Base-by-base conservation (phyloP, 2,113 vertebrate species). In the Lepidothrix coronata region DNA sequence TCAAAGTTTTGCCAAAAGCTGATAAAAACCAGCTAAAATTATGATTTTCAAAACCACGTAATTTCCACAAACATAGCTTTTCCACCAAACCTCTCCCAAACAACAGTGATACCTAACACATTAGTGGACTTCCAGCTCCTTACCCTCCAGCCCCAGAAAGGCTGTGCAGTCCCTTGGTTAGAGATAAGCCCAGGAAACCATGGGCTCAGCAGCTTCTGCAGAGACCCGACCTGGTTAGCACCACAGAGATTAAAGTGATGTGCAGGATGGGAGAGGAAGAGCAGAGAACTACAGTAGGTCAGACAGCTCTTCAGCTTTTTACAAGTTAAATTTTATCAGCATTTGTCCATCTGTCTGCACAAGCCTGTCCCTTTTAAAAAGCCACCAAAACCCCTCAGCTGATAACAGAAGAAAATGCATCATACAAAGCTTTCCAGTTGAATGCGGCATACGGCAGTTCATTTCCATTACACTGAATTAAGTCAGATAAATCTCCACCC, bases 91-190 rank as follows among this genome's bases (percentile, higher is more conserved):
- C 13, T 44, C 39, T 65, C 66, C 59, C 51, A 28, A 85, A 63
- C 23, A 55, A 52, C 0, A 0, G 44, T 31, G n/a, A 61, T 1
- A 2, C 0, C 0, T 48, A 57, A 65, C 1, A 2, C 2, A 12
- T n/a, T 75, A 52, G 8, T 48, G 74, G 39, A 55, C 51, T 78
- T 91, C n/a, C 58, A 92, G 49, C 19, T 83, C 48, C 39, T 39
- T 24, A 12, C 3, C 30, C 31, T 17, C 22, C 35, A 48, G 31
- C 27, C 25, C 25, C 52, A 68, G 66, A 63, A 68, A 68, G 41
- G 22, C 8, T 68, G 23, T 3, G 2, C 11, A 37, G 41, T 8
- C 11, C 35, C 44, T 59, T 68, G 39, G 30, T 52, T 61, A 75
- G 33, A 78, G n/a, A 52, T 41, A 65, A 91, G 48, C 33, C 24